Conservation (phyloP, 2,888 invertebrate genomes). For the Xestia sexstrigata region DNA sequence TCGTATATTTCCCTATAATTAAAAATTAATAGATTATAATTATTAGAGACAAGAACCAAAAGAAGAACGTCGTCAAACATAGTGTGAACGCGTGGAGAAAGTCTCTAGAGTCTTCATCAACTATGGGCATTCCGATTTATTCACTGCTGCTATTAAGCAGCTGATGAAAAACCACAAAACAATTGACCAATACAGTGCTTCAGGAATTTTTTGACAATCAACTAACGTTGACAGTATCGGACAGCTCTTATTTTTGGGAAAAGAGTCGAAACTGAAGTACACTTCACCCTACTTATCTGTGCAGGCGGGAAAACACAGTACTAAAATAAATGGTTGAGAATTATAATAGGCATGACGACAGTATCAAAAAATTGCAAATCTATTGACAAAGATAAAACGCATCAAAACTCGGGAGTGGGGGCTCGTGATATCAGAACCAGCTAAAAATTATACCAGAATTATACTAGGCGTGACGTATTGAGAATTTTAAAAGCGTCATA, state of each 20-base stretch:
- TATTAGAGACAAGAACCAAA: constrained; percentile 20
- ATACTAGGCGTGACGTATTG: no score
- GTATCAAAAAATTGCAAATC: no score
- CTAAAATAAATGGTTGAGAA: not conserved
- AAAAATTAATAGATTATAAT: constrained; percentile 21
- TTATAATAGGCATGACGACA: no score
- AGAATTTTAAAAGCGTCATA: no score
- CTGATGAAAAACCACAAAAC: not conserved
- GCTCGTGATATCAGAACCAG: no score
- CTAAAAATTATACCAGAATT: no score
- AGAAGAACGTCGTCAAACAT: not conserved
- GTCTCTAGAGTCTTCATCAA: constrained; percentile 19
- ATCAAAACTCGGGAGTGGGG: no score
- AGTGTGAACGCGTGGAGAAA: constrained; percentile 20
- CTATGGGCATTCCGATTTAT: constrained; percentile 4
- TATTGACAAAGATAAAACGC: no score
- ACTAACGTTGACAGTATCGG: not conserved
- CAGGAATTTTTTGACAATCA: not conserved
- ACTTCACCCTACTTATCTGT: not conserved
- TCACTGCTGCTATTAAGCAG: not conserved
- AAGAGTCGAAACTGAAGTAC: not conserved
- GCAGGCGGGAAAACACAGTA: not conserved
- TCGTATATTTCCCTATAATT: not conserved
- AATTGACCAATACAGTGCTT: not conserved
- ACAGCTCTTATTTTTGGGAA: not conserved